A percentile compares a stretch with the other conserved stretches of the same genome.
These are phyloP conservation scores for Sinhomidia bicolor DNA, from an alignment of 2,888 invertebrate genomes.

Conservation along the genomic window DNA sequence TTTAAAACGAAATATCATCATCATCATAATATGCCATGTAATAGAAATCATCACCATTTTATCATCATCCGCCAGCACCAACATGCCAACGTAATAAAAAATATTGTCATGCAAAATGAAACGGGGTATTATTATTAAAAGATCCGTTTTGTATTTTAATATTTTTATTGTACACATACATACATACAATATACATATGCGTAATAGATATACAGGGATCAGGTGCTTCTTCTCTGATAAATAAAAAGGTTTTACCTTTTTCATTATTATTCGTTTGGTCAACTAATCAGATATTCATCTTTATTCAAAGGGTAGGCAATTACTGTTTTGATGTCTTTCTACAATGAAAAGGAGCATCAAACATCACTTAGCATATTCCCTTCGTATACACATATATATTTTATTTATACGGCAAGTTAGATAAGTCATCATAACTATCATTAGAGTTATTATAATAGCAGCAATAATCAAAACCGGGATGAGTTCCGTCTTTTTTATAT, in stretches of 20 bases:
- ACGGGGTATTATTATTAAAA: constrained; percentile 4
- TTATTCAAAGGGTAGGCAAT: constrained; percentile 49
- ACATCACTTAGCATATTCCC: not conserved
- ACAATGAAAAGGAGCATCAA: not conserved
- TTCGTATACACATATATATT: not conserved
- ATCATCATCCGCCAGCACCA: not conserved
- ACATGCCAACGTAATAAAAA: not conserved
- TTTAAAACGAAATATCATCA: too few relatives aligned
- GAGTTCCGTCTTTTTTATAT: not conserved
- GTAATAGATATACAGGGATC: not conserved
- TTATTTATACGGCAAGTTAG: not conserved
- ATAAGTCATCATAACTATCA: constrained; percentile 42
- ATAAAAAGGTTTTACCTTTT: not conserved
- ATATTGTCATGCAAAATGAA: not conserved
- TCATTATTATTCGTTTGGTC: not conserved
- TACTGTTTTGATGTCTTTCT: constrained; percentile 33
- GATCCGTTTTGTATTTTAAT: constrained; percentile 6
- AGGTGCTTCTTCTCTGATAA: not conserved
- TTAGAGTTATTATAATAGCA: constrained; percentile 36
- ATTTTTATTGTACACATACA: too few relatives aligned
- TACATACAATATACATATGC: constrained; percentile 11
- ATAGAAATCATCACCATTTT: constrained; percentile 56
- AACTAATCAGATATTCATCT: constrained; percentile 46
- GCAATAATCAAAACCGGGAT: constrained; percentile 37
- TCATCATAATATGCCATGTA: constrained; percentile 37